Percentiles rank a stretch among this genome's conserved stretches.
Conservation (phyloP, 2,797 vertebrate species). For the Brachyrhaphis roseni region DNA sequence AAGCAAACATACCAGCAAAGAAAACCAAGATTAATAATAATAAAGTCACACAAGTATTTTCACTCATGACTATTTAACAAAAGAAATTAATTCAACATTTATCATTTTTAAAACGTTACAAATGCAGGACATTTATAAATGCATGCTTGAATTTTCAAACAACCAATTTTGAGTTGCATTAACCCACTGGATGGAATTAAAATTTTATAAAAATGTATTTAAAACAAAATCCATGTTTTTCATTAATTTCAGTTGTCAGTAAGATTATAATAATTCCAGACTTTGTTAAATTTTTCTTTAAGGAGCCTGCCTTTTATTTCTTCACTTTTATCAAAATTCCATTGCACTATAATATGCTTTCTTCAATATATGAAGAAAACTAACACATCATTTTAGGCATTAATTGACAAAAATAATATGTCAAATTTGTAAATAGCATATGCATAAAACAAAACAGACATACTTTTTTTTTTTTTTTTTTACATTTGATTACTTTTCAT, state of each 20-base stretch:
- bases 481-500: neutral
- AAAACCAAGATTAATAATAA: slow-evolving; percentile 30
- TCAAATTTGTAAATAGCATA: neutral
- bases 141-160: neutral
- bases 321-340: neutral
- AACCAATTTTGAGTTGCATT: neutral
- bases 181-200: neutral
- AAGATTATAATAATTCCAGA: neutral
- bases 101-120: neutral
- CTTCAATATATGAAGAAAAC: neutral
- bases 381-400: neutral
- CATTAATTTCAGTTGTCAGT: neutral
- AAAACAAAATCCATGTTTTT: neutral
- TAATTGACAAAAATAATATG: neutral
- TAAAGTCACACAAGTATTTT: slow-evolving; percentile 7
- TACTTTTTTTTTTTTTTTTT: neutral
- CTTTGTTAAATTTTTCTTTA: neutral
- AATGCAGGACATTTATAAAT: neutral
- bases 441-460: neutral
- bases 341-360: neutral
- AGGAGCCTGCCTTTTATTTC: neutral
- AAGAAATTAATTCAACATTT: neutral
- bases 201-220: neutral
- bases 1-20: slow-evolving; percentile 4
- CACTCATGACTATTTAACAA: neutral